Base-by-base conservation (phyloP, 1,140 invertebrate genomes). In the Pomacea maculata region DNA sequence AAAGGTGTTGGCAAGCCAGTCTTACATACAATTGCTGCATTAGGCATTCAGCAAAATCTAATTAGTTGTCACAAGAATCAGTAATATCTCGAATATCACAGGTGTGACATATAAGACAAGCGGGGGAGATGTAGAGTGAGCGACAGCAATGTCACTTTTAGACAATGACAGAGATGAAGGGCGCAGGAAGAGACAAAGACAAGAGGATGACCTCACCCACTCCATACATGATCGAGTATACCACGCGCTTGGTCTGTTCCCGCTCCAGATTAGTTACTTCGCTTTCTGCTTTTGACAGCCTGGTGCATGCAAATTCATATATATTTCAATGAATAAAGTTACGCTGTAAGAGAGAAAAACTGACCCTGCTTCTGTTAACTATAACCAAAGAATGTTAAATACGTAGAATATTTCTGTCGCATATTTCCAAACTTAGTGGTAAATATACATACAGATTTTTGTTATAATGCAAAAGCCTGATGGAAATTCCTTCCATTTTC, bases 141-240 rank as follows among this genome's bases (percentile, higher is more conserved):
- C 9, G 71, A 19, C 21, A 73, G 21, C 10, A 14, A 52, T 45
- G 34, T 73, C 0, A 19, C 14, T 45, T 45, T 45, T 45, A 45
- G 34, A 45, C 3, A 45, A 4, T 76, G 21, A 63, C n/a, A 65
- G n/a, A 29, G 17, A 34, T 4, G 1, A 52, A 65, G 29, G 15
- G n/a, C 6, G 21, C 52, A 45, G 61, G 29, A 25, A 52, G 45
- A 29, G 65, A 67, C 75, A 19, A 29, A 76, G 29, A 64, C 15
- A 65, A 29, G 52, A 65, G 12, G 34, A 11, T 25, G 17, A 19
- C 29, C 29, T 88, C 81, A 86, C 93, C 93, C 19, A 93, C 93
- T 80, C 94, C 94, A 90, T 94, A 94, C 91, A 94, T 91, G 29
- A 93, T 91, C 64, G 93, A 93, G 88, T 94, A 94, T 75, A 94